phyloP scores from a whole-genome alignment of 2,888 invertebrate genomes.

The Ophion ellenae region DNA sequence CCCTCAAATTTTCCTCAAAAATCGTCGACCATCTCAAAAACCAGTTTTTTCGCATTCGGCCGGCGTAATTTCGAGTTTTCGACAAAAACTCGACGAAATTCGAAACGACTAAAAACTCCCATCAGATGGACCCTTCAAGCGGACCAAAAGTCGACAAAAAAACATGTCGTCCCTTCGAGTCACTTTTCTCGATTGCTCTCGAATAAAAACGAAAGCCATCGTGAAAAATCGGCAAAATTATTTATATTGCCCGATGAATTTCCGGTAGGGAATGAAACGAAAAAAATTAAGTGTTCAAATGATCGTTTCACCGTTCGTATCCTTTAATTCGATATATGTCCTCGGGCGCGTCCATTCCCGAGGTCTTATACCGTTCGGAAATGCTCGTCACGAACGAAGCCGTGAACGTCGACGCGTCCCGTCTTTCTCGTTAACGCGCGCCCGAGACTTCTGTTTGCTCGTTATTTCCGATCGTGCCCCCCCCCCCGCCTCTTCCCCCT shows the following conservation, averaged over 20 bases:
- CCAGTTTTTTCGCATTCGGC: too few species aligned
- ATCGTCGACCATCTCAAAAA: too few species aligned
- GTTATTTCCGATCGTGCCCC: conserved; percentile 40
- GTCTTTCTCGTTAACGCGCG: conserved; percentile 40
- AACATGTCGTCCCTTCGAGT: too few species aligned
- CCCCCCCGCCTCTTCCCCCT: background rate
- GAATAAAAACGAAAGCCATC: too few species aligned
- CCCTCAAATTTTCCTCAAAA: too few species aligned
- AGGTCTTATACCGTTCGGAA: conserved; percentile 41
- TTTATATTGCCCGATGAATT: background rate
- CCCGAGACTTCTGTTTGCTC: conserved; percentile 20
- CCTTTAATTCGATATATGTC: conserved; percentile 17
- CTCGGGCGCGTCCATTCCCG: conserved; percentile 27
- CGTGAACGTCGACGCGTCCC: conserved; percentile 45
- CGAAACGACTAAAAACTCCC: too few species aligned
- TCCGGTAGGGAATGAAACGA: background rate
- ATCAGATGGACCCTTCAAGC: too few species aligned
- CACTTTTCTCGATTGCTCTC: too few species aligned
- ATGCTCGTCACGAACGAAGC: conserved; percentile 52
- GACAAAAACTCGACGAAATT: too few species aligned
- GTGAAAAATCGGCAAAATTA: too few species aligned
- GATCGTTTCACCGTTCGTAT: conserved; percentile 9
- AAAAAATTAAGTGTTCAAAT: background rate
- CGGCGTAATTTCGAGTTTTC: too few species aligned
- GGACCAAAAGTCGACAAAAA: too few species aligned